Percentiles rank a stretch among this genome's conserved stretches.
phyloP scores from a whole-genome alignment of 1,140 invertebrate genomes.

The Bombus waltoni region DNA sequence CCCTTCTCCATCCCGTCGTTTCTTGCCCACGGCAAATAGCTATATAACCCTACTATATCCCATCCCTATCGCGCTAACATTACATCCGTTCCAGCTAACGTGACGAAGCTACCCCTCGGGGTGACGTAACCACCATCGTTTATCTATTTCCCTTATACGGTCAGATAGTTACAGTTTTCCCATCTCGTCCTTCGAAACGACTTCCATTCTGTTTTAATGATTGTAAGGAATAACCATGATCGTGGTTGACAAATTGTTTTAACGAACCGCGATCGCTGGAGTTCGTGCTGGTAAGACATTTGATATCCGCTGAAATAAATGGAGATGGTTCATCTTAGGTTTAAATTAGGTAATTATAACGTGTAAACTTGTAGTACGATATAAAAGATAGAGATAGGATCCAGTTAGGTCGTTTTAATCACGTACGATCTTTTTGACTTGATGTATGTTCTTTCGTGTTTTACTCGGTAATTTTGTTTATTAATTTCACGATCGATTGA shows the following conservation, averaged over 20 bases:
- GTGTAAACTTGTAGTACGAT: neutral
- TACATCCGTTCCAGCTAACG: conserved; percentile 54
- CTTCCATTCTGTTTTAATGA: neutral
- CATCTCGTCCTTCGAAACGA: conserved; percentile 29
- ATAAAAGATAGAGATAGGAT: no score
- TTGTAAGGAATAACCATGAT: neutral
- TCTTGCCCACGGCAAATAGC: conserved; percentile 77
- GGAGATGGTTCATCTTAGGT: neutral
- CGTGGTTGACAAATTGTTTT: neutral
- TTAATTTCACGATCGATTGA: neutral
- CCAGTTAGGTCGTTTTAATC: no score
- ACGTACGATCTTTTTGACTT: neutral
- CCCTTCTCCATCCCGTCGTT: conserved; percentile 63
- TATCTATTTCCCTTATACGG: conserved; percentile 59
- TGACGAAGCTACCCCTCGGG: conserved; percentile 50
- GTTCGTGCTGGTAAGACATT: no score
- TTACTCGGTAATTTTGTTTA: neutral
- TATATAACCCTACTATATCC: conserved; percentile 73
- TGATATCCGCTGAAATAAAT: neutral
- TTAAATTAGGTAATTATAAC: neutral
- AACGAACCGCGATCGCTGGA: conserved; percentile 16
- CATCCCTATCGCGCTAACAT: conserved; percentile 60
- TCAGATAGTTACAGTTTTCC: conserved; percentile 45
- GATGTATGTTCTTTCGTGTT: neutral
- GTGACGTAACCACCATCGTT: conserved; percentile 55